A percentile compares a stretch with the other conserved stretches of the same genome.
Evolutionary conservation across 2,113 vertebrate genomes (phyloP).

Genomic region (Baryphthengus martii): DNA sequence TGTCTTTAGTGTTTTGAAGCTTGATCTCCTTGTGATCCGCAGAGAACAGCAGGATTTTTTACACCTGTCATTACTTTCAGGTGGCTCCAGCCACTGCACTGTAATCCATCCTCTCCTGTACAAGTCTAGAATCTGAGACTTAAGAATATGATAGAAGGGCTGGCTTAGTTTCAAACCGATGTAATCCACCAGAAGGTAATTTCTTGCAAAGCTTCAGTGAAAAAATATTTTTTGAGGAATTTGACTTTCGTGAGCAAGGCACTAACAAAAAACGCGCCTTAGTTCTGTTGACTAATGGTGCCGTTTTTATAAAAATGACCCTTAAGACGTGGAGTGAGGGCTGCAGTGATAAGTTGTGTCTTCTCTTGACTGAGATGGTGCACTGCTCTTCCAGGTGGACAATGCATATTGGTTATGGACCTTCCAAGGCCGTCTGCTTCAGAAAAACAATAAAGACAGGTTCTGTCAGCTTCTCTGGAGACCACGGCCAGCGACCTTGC

Average conservation of each 20-base stretch:
- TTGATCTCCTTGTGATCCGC: neutral
- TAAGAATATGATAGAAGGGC: neutral
- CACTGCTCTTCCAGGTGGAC: constrained; percentile 83
- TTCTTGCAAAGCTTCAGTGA: neutral
- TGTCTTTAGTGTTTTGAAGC: neutral
- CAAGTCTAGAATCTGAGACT: neutral
- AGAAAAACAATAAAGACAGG: constrained; percentile 96
- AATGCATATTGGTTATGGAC: constrained; percentile 99
- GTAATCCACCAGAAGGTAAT: neutral
- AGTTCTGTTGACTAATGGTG: neutral
- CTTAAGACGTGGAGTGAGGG: neutral
- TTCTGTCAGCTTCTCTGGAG: constrained; percentile 98
- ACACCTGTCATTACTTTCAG: neutral
- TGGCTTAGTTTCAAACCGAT: neutral
- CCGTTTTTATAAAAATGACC: neutral
- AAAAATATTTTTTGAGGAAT: neutral
- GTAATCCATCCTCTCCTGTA: neutral
- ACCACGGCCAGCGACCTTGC: constrained; percentile 86
- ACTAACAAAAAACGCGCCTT: neutral
- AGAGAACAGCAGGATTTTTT: neutral
- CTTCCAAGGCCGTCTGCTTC: constrained; percentile 95
- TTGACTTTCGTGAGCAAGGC: neutral
- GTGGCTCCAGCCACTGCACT: neutral
- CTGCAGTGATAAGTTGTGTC: neutral
- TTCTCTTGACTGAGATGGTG: neutral